Evolutionary conservation across 2,888 invertebrate genomes (phyloP).

Genomic region (Sinopyrophorus schimmeli): DNA sequence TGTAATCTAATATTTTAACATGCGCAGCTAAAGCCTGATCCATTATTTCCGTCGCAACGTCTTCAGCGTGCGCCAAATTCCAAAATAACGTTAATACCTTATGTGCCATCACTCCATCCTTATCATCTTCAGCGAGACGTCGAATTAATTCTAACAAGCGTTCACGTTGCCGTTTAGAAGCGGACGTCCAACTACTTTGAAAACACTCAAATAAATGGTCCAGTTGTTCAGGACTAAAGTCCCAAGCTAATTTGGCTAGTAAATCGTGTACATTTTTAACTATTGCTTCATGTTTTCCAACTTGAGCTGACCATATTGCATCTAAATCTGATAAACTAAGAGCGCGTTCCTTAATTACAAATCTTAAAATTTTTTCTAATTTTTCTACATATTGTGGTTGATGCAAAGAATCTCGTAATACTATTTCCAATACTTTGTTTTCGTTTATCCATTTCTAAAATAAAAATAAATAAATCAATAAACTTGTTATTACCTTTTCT

Average conservation of each 20-base stretch:
- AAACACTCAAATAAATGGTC: slow-evolving; percentile 98
- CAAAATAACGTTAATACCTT: slow-evolving; percentile 95
- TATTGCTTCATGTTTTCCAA: slow-evolving; percentile 97
- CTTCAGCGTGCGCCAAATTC: slow-evolving; percentile 95
- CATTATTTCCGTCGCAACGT: slow-evolving; percentile 95
- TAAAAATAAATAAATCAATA: neutral
- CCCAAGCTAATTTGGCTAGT: slow-evolving; percentile 96
- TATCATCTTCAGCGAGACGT: slow-evolving; percentile 95
- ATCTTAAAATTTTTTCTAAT: slow-evolving; percentile 94
- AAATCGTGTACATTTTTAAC: slow-evolving; percentile 97
- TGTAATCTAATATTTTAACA: slow-evolving; percentile 96
- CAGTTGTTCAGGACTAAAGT: slow-evolving; percentile 95
- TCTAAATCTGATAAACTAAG: slow-evolving; percentile 89
- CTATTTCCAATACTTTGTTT: slow-evolving; percentile 93
- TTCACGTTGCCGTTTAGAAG: slow-evolving; percentile 94
- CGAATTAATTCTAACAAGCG: slow-evolving; percentile 92
- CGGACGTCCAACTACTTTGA: slow-evolving; percentile 91
- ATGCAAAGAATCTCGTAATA: slow-evolving; percentile 92
- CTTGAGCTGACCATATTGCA: slow-evolving; percentile 96
- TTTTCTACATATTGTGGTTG: slow-evolving; percentile 98
- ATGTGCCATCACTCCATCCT: slow-evolving; percentile 98
- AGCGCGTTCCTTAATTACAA: slow-evolving; percentile 92
- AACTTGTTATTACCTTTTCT: no score
- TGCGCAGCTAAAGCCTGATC: slow-evolving; percentile 95
- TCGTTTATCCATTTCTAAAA: slow-evolving; percentile 91